Percentiles rank a stretch among this genome's conserved stretches.
Evolutionary conservation across 2,113 vertebrate species (phyloP).

Genomic region (Xiphophorus couchianus): DNA sequence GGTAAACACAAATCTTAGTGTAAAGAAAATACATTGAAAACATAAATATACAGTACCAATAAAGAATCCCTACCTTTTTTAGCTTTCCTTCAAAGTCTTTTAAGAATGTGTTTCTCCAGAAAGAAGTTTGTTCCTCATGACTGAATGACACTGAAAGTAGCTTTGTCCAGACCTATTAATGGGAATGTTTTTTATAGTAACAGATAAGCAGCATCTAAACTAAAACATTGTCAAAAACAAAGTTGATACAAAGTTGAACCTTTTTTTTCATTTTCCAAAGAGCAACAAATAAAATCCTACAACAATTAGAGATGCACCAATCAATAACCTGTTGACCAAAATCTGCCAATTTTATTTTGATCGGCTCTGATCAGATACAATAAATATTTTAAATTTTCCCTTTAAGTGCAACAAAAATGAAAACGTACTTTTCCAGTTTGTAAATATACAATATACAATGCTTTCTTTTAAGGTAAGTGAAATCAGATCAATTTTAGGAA

Average conservation of each 20-base stretch:
- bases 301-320: background rate
- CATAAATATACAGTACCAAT: background rate
- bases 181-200: background rate
- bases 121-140: background rate
- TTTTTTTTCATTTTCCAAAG: background rate
- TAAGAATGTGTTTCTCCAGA: conserved; percentile 10
- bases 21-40: background rate
- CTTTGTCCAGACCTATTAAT: conserved; percentile 28
- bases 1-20: background rate
- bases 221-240: background rate
- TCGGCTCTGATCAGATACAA: background rate
- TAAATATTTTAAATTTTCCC: background rate
- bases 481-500: background rate
- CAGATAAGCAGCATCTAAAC: background rate
- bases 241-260: too few species aligned
- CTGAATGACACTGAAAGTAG: conserved; percentile 17
- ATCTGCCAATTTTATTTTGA: background rate
- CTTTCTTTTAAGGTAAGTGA: too few species aligned
- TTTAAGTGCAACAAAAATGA: background rate
- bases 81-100: conserved; percentile 33
- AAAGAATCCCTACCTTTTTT: conserved; percentile 21
- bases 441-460: background rate
- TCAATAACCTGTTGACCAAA: background rate
- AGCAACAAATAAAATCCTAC: background rate
- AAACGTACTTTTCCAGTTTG: background rate